These are phyloP conservation scores for Notothenia coriiceps DNA, from an alignment of 2,113 vertebrate species.

Conservation along the genomic window DNA sequence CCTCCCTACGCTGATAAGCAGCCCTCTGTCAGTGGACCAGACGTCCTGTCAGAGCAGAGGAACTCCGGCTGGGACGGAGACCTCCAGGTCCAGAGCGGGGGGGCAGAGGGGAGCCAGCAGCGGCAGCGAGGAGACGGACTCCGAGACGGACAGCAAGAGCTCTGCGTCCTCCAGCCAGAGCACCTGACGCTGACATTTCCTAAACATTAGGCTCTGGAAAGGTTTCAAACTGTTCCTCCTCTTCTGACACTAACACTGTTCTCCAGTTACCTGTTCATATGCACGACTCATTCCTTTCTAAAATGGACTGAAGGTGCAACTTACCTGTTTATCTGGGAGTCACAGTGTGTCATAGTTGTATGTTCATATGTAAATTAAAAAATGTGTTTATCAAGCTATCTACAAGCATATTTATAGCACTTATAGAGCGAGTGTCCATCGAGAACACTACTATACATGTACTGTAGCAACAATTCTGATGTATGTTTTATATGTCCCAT, in stretches of 20 bases:
- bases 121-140: conserved; percentile 75
- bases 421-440: conserved; percentile 37
- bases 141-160: conserved; percentile 79
- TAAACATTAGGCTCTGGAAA: conserved; percentile 7
- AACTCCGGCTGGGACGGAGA: conserved; percentile 19
- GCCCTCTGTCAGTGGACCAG: not conserved
- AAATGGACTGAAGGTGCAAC: not conserved
- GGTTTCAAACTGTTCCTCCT: not conserved
- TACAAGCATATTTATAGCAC: conserved; percentile 47
- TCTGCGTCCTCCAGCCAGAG: conserved; percentile 66
- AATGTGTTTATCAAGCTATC: conserved; percentile 19
- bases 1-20: conserved; percentile 30
- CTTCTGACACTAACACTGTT: conserved; percentile 4
- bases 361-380: conserved; percentile 30
- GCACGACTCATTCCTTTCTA: not conserved
- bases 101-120: conserved; percentile 47
- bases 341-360: not conserved
- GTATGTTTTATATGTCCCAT: conserved; percentile 15
- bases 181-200: conserved; percentile 40
- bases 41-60: conserved; percentile 7
- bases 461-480: conserved; percentile 19
- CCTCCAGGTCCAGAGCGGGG: conserved; percentile 38
- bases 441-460: conserved; percentile 68
- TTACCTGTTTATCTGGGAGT: conserved; percentile 4
- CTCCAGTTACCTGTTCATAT: not conserved